These are phyloP conservation scores for Mnemiopsis leidyi DNA, from an alignment of 37 sponge, comb jelly and placozoan species.

Conservation along the genomic window DNA sequence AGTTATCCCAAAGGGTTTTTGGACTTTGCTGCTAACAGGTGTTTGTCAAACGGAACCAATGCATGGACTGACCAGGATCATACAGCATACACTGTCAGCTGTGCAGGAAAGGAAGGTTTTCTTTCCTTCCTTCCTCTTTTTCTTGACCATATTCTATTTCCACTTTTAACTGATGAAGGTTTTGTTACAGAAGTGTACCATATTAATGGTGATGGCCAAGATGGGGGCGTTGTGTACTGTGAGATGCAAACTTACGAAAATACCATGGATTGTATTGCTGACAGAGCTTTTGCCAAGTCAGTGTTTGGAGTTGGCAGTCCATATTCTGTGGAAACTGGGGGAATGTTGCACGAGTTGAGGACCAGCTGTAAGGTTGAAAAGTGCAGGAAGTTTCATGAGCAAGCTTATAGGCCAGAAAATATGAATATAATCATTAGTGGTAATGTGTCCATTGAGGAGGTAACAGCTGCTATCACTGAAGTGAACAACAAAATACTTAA, in stretches of 20 bases:
- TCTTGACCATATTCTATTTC: constrained; percentile 97
- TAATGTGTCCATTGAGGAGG: background rate
- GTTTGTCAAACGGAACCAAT: constrained; percentile 93
- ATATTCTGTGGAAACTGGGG: constrained; percentile 89
- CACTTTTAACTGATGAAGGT: constrained; percentile 83
- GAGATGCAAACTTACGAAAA: constrained; percentile 97
- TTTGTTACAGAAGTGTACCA: constrained; percentile 95
- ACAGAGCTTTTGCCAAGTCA: constrained; percentile 71
- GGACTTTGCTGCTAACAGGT: constrained; percentile 88
- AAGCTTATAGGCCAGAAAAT: background rate
- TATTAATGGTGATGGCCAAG: constrained; percentile 84
- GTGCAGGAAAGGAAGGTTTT: constrained; percentile 92
- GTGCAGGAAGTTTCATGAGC: constrained; percentile 1
- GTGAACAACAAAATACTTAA: constrained; percentile 14
- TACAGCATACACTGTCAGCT: constrained; percentile 92
- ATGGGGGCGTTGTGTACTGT: constrained; percentile 98
- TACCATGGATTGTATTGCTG: constrained; percentile 70
- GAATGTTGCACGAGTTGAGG: constrained; percentile 79
- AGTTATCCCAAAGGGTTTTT: constrained; percentile 88
- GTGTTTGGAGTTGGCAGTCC: constrained; percentile 90
- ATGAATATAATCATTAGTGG: constrained; percentile 30
- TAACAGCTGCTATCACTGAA: background rate
- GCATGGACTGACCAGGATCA: constrained; percentile 98
- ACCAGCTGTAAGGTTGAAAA: constrained; percentile 79
- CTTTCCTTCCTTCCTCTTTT: constrained; percentile 88